Percentiles rank a stretch among this genome's conserved stretches.
Conservation (phyloP, 2,888 invertebrate genomes). For the Cancer borealis region DNA sequence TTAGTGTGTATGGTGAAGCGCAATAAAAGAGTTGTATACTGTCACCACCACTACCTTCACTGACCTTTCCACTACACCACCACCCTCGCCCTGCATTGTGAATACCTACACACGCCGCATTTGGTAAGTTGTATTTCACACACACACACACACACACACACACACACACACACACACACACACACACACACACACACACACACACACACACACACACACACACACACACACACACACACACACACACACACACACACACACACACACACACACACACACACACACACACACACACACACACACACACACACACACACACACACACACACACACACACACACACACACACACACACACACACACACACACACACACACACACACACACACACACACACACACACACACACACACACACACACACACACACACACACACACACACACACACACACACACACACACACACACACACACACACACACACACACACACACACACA, state of each 20-base stretch:
- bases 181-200: background rate
- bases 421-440: background rate
- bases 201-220: background rate
- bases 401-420: conserved; percentile 22
- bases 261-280: background rate
- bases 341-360: conserved; percentile 23
- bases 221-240: conserved; percentile 25
- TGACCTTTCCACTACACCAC: background rate
- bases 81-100: no score
- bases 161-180: conserved; percentile 26
- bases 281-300: conserved; percentile 15
- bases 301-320: background rate
- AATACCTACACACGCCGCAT: no score
- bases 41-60: background rate
- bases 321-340: background rate
- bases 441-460: background rate
- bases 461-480: conserved; percentile 21
- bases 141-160: background rate
- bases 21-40: background rate
- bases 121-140: no score
- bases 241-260: background rate
- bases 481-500: background rate
- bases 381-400: background rate
- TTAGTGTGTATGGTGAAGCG: conserved; percentile 21
- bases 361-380: background rate